Base-by-base conservation (phyloP, 2,888 invertebrate genomes). In the Euphydryas editha region DNA sequence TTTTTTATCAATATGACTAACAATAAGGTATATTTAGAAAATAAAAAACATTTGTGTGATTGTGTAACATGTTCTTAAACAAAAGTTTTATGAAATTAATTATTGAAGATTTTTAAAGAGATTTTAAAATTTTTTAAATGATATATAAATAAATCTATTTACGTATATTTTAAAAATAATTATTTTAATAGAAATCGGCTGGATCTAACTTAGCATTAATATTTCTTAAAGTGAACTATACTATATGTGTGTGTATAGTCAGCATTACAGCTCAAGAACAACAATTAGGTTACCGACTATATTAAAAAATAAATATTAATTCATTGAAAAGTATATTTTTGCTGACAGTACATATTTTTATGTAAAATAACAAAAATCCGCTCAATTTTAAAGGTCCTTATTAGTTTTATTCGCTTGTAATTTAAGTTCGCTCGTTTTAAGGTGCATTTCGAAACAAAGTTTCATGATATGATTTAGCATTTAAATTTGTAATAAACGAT, bases 361-460 rank as follows among this genome's bases (percentile, higher is more conserved):
- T 17, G 42, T 62, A 44, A 20, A 24, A 5, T 61, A 56, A 44
- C 44, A 49, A 51, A 51, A 51, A 30, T 15, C 39, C 39, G 63
- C 63, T 63, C 63, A 63, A 58, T 30, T 62, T 17, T 51, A 2
- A 58, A 30, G 56, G n/a, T 46, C 55, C 49, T 57, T 63, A 37
- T 39, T 42, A 39, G 21, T 62, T 51, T 47, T 47, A 56, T 62
- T 63, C 18, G 63, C 63, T 64, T 58, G 30, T 51, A 42, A n/a
- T 58, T 59, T 59, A 64, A 59, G 63, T 49, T 42, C 3, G 49
- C 63, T 64, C 59, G 15, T 39, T 59, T 17, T 54, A 54, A 36
- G 42, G 44, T 17, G 57, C 24, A 49, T 58, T 62, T 57, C 36
- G 64, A 64, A 64, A 64, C 64, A 54, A 59, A 64, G 64, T 64